Base-by-base conservation (phyloP, 1,140 invertebrate genomes). In the Formica selysi region DNA sequence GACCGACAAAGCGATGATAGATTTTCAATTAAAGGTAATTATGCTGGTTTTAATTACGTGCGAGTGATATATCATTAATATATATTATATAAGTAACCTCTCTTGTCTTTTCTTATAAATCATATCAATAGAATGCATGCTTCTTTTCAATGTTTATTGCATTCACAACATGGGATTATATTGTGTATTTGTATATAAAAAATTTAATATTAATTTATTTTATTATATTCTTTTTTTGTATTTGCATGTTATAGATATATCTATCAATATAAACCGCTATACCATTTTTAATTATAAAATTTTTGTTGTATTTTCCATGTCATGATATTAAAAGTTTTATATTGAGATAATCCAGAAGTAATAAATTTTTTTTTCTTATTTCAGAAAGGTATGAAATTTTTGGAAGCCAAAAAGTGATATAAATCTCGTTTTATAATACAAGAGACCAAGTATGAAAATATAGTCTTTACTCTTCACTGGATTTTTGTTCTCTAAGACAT, bases 11-110 rank as follows among this genome's bases (percentile, higher is more conserved):
- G 76, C 92, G 36, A 93, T 95, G 3, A 96, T 96, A 67, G n/a
- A 94, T 41, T 96, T 95, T 90, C 94, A 95, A n/a, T 94, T 95
- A 67, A 88, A 96, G 93, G 96, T 96, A 94, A 93, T 64, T 19
- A 51, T 32, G 11, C 10, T 70, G 13, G 13, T 48, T 10, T 38
- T n/a, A 19, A 36, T 51, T 16, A 29, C 5, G 0, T 1, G n/a
- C 36, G 3, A 2, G 2, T n/a, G 8, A 16, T 32, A 16, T n/a
- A 38, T 2, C 3, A 4, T 10, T 51, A 48, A 48, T 48, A 48
- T 13, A 48, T 48, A 48, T 32, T 19, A 44, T 41, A 44, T 10
- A 44, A 3, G 48, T 73, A 61, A 83, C 26, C 54, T 83, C 26
- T 80, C 13, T 51, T 19, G 6, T 29, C 62, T 68, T 64, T 73